Evolutionary conservation across 2,888 invertebrate genomes (phyloP).

Genomic region (Onthophagus sagittarius): DNA sequence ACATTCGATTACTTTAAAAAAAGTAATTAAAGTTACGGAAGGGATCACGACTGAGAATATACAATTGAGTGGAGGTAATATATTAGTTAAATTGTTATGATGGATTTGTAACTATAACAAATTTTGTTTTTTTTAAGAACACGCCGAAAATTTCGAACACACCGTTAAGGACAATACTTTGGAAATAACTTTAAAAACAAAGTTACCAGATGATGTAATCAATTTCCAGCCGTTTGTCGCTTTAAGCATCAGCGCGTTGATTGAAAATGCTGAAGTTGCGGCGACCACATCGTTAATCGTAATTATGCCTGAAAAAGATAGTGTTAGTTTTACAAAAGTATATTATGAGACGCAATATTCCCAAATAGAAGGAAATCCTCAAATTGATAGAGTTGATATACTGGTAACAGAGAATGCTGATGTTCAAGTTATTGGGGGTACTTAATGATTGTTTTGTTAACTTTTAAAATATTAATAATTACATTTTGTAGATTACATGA

Average conservation of each 20-base stretch:
- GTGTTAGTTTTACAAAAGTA: not conserved
- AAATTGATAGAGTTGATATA: not conserved
- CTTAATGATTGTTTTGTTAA: not conserved
- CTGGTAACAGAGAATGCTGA: too few species aligned
- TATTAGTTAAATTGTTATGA: too few species aligned
- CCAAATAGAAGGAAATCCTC: not conserved
- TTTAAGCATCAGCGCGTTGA: slow-evolving; percentile 43
- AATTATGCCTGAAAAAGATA: slow-evolving; percentile 8
- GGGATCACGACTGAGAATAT: not conserved
- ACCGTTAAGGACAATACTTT: not conserved
- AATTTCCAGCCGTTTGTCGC: slow-evolving; percentile 42
- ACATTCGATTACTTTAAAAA: not conserved
- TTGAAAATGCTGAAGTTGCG: slow-evolving; percentile 38
- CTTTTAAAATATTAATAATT: too few species aligned
- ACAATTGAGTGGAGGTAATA: slow-evolving; percentile 3
- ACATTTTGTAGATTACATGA: too few species aligned
- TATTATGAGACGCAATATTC: not conserved
- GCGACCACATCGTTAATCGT: slow-evolving; percentile 42
- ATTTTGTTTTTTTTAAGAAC: slow-evolving; percentile 6
- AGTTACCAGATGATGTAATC: slow-evolving; percentile 41
- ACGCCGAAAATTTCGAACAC: slow-evolving; percentile 9
- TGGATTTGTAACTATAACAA: too few species aligned
- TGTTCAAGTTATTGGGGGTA: not conserved
- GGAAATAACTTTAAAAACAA: slow-evolving; percentile 10
- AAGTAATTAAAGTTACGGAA: not conserved